Conservation (phyloP, 2,113 vertebrate species). For the Menidia beryllina region DNA sequence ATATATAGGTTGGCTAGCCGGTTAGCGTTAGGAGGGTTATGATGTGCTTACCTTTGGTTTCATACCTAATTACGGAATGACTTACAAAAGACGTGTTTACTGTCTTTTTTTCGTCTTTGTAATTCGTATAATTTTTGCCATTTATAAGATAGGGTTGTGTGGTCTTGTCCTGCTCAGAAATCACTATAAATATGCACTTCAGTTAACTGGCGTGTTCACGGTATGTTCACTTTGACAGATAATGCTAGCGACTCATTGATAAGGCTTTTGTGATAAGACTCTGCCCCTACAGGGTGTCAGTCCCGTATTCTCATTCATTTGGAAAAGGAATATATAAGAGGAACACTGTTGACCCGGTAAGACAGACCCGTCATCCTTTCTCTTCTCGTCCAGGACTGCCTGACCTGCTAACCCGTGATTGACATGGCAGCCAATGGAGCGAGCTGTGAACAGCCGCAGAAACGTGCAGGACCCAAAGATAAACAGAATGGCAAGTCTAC, state of each 20-base stretch:
- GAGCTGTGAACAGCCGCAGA: slow-evolving; percentile 88
- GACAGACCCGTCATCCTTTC: neutral
- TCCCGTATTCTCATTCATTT: neutral
- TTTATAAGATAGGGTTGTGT: neutral
- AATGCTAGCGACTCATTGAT: slow-evolving; percentile 4
- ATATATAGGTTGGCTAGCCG: slow-evolving; percentile 66
- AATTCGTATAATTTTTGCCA: neutral
- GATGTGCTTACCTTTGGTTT: slow-evolving; percentile 22
- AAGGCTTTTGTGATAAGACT: neutral
- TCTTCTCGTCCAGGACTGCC: slow-evolving; percentile 30
- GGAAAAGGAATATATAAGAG: neutral
- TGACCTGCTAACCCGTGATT: slow-evolving; percentile 68
- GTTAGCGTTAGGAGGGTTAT: slow-evolving; percentile 64
- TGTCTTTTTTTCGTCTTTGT: neutral
- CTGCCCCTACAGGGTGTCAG: neutral
- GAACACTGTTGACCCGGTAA: neutral
- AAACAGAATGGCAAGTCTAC: slow-evolving; percentile 91
- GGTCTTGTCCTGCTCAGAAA: too few species aligned
- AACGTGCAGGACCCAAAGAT: slow-evolving; percentile 86
- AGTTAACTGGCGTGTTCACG: slow-evolving; percentile 20
- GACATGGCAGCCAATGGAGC: slow-evolving; percentile 97
- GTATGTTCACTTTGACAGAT: neutral
- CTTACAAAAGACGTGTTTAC: neutral
- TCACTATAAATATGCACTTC: slow-evolving; percentile 1
- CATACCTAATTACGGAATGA: slow-evolving; percentile 32